Conservation (phyloP, 2,797 vertebrate species). For the Enteromius viviparus region DNA sequence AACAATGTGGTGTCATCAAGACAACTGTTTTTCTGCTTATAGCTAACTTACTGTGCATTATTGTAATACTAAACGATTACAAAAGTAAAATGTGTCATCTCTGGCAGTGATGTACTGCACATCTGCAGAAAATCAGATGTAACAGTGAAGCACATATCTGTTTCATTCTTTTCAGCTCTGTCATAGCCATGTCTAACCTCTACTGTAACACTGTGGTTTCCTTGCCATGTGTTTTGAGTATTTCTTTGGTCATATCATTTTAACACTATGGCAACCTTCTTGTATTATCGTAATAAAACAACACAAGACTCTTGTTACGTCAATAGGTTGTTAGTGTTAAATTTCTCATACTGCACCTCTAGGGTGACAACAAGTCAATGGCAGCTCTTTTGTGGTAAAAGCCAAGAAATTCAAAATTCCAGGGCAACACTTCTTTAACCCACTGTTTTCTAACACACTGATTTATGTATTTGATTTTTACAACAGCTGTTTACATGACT, state of each 20-base stretch:
- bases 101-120: conserved; percentile 1
- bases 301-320: conserved; percentile 17
- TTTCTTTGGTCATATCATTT: conserved; percentile 28
- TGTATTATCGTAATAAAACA: conserved; percentile 28
- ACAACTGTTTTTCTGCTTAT: not conserved
- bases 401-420: not conserved
- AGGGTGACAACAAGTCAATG: conserved; percentile 12
- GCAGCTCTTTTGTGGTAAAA: not conserved
- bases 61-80: conserved; percentile 13
- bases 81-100: conserved; percentile 32
- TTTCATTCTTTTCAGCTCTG: conserved; percentile 36
- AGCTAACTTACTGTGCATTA: not conserved
- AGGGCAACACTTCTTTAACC: not conserved
- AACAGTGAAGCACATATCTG: conserved; percentile 33
- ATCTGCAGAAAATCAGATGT: conserved; percentile 35
- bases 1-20: not conserved
- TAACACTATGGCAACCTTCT: conserved; percentile 30
- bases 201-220: conserved; percentile 38
- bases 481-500: not conserved
- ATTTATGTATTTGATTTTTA: not conserved
- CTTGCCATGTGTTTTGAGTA: conserved; percentile 39
- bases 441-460: not conserved
- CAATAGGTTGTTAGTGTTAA: conserved; percentile 34
- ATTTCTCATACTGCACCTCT: conserved; percentile 16
- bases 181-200: conserved; percentile 26